Percentiles rank a stretch among this genome's conserved stretches.
phyloP scores from a whole-genome alignment of 2,113 vertebrate genomes.

The Oncorhynchus masou region DNA sequence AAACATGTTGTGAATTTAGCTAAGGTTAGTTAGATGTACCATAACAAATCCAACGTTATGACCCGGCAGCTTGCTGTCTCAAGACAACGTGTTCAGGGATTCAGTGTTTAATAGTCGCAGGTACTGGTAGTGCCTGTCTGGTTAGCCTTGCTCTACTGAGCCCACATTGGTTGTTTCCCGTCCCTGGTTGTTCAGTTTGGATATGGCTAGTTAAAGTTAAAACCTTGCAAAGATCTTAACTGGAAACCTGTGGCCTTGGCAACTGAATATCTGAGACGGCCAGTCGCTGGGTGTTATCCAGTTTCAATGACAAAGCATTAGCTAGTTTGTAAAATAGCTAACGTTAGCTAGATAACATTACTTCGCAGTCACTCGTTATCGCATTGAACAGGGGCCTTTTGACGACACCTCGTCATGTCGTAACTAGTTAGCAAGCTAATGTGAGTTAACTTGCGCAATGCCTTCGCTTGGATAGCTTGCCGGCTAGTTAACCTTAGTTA shows the following conservation, averaged over 20 bases:
- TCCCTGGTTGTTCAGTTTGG: too few relatives aligned
- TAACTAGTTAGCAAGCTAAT: neutral
- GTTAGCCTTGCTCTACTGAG: too few relatives aligned
- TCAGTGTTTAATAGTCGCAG: too few relatives aligned
- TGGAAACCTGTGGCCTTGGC: neutral
- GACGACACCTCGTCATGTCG: conserved; percentile 5
- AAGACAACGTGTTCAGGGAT: too few relatives aligned
- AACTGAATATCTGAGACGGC: neutral
- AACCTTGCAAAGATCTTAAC: too few relatives aligned
- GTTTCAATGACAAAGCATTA: conserved; percentile 63
- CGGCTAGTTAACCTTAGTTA: too few relatives aligned
- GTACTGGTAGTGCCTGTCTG: too few relatives aligned
- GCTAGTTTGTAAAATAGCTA: conserved; percentile 10
- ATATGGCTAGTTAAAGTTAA: neutral
- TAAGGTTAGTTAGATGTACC: neutral
- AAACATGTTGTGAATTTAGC: neutral
- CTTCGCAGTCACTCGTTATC: neutral
- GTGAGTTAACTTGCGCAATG: neutral
- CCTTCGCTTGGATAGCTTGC: too few relatives aligned
- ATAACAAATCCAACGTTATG: neutral
- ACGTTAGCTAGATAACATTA: neutral
- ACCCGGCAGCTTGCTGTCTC: too few relatives aligned
- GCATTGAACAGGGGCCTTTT: conserved; percentile 15
- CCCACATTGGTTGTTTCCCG: too few relatives aligned
- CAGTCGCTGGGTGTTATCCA: conserved; percentile 47